Percentiles rank a stretch among this genome's conserved stretches.
phyloP scores from a whole-genome alignment of 2,113 vertebrate species.

The Trachemys scripta region DNA sequence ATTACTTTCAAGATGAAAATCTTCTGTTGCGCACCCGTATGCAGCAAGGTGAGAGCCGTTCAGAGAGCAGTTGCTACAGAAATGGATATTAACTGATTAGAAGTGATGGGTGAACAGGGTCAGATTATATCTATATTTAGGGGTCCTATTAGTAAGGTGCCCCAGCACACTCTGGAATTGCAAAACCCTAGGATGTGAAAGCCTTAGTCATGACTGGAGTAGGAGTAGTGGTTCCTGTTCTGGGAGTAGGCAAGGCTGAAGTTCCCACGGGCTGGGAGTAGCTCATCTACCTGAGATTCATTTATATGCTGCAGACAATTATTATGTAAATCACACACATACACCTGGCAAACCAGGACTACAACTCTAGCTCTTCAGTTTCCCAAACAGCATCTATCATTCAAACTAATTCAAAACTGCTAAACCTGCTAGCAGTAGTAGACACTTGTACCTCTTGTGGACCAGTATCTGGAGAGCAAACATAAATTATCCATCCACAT shows the following conservation, averaged over 20 bases:
- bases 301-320: not conserved
- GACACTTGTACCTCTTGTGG: not conserved
- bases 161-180: not conserved
- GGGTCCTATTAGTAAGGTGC: not conserved
- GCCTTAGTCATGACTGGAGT: not conserved
- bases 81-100: not conserved
- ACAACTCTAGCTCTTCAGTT: not conserved
- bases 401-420: not conserved
- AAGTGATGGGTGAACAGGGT: not conserved
- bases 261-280: not conserved
- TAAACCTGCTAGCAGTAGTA: not conserved
- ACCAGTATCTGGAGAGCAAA: not conserved
- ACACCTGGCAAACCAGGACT: not conserved
- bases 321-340: not conserved
- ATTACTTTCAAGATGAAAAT: not conserved
- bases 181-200: not conserved
- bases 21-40: not conserved
- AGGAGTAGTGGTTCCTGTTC: not conserved
- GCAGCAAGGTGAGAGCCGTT: not conserved
- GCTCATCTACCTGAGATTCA: not conserved
- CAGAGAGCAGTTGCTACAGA: not conserved
- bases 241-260: not conserved
- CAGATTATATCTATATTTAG: not conserved
- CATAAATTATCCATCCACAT: fast-evolving
- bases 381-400: not conserved